A percentile compares a stretch with the other conserved stretches of the same genome.
These are phyloP conservation scores for Simalia tracyae DNA, from an alignment of 2,797 vertebrate genomes.

Conservation along the genomic window DNA sequence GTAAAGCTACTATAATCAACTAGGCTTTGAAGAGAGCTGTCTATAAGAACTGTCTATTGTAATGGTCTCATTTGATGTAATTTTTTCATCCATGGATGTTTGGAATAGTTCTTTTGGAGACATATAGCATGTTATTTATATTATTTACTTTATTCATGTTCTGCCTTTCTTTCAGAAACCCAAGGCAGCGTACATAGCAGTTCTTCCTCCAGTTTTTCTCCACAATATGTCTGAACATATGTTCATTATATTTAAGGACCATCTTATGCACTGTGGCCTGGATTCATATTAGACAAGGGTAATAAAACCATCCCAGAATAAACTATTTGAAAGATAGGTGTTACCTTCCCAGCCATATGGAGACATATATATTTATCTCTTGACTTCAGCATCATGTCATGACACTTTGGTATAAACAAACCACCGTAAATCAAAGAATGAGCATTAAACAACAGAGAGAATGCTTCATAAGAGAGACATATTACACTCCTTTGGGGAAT, in stretches of 20 bases:
- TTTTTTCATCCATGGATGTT: neutral
- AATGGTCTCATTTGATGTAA: neutral
- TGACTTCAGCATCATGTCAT: neutral
- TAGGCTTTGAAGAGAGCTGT: constrained; percentile 12
- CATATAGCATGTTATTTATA: neutral
- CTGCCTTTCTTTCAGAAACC: neutral
- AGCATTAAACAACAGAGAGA: neutral
- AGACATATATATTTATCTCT: neutral
- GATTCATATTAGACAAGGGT: neutral
- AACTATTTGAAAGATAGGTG: neutral
- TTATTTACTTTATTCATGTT: neutral
- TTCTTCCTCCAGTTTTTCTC: neutral
- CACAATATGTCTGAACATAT: neutral
- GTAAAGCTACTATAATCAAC: constrained; percentile 47
- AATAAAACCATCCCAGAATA: neutral
- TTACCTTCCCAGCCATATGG: neutral
- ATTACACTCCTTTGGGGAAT: neutral
- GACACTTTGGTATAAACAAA: neutral
- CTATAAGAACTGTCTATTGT: constrained; percentile 20
- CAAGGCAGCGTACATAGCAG: neutral
- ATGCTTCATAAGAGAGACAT: neutral
- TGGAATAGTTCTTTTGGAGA: neutral
- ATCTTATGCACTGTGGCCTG: neutral
- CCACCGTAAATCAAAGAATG: neutral
- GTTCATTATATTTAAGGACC: neutral